Base-by-base conservation (phyloP, 1,140 invertebrate species). In the Phthorimaea operculella region DNA sequence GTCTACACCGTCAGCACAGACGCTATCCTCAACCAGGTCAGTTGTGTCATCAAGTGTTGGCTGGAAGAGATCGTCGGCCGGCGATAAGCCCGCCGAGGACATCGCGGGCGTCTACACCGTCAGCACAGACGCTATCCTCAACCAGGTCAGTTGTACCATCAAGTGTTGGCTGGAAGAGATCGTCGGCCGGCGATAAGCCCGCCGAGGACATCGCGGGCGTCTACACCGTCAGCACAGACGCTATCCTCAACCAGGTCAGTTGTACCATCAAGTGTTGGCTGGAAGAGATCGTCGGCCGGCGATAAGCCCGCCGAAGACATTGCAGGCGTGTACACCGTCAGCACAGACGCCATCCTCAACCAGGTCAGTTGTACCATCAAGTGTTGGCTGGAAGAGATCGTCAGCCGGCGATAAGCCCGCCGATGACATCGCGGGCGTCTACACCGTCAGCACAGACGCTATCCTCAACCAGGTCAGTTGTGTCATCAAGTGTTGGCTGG, bases 1-100 rank as follows among this genome's bases (percentile, higher is more conserved):
- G 68, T 84, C 4, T 84, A 84, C 62, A 82, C 76, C 0, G 76
- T 84, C 51, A 84, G 81, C 60, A 60, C 56, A 0, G 81, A 84
- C 44, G 55, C 61, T 0, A 69, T 69, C 28, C 58, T 82, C 10
- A 60, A 55, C 8, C 76, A 80, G 68, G 76, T 78, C 58, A 60
- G 63, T 57, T n/a, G 1, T 15, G 14, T 11, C 33, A n/a, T n/a
- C n/a, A n/a, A n/a, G n/a, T n/a, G 21, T 28, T 84, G 79, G 79
- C 52, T 82, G 81, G 76, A 66, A 72, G 3, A 69, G 76, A 0
- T 58, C 72, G 4, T 68, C 72, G 6, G 57, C 65, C 0, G 50
- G 68, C 8, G 72, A 78, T 63, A 82, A 84, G 59, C 81, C 79
- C 4, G 77, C 82, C 10, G 77, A 76, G 4, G 74, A 73, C 15